phyloP scores from a whole-genome alignment of 2,113 vertebrate genomes.

The Arothron firmamentum region DNA sequence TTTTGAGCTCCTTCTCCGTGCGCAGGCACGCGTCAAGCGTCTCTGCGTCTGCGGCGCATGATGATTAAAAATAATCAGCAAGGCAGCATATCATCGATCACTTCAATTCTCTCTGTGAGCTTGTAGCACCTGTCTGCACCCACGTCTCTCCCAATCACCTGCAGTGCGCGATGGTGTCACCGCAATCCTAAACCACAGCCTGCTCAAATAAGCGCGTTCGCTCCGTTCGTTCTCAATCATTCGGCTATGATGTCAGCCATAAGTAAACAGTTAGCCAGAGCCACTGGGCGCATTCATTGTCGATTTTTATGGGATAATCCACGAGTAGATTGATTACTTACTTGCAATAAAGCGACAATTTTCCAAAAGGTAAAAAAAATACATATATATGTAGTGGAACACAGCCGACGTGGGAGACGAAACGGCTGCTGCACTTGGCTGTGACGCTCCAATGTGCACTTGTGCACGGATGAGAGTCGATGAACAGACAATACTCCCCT shows the following conservation, averaged over 20 bases:
- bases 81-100: slow-evolving; percentile 44
- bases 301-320: slow-evolving; percentile 30
- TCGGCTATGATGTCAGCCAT: slow-evolving; percentile 49
- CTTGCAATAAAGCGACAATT: slow-evolving; percentile 38
- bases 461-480: slow-evolving; percentile 15
- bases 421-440: slow-evolving; percentile 41
- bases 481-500: slow-evolving; percentile 23
- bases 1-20: too few species aligned
- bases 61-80: slow-evolving; percentile 48
- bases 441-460: slow-evolving; percentile 42
- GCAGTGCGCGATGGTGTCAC: slow-evolving; percentile 55
- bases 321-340: slow-evolving; percentile 51
- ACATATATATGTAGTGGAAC: slow-evolving; percentile 9
- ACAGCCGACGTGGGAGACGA: slow-evolving; percentile 38
- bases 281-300: slow-evolving; percentile 24
- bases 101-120: slow-evolving; percentile 37
- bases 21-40: slow-evolving; percentile 13
- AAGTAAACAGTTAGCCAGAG: slow-evolving; percentile 43
- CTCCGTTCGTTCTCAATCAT: slow-evolving; percentile 35
- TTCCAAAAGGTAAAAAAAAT: slow-evolving; percentile 1
- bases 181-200: slow-evolving; percentile 56
- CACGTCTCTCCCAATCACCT: slow-evolving; percentile 39
- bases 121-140: slow-evolving; percentile 61
- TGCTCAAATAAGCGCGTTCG: slow-evolving; percentile 40
- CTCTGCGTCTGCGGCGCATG: slow-evolving; percentile 34